Evolutionary conservation across 2,888 invertebrate genomes (phyloP).

Genomic region (Drosophila quinaria): DNA sequence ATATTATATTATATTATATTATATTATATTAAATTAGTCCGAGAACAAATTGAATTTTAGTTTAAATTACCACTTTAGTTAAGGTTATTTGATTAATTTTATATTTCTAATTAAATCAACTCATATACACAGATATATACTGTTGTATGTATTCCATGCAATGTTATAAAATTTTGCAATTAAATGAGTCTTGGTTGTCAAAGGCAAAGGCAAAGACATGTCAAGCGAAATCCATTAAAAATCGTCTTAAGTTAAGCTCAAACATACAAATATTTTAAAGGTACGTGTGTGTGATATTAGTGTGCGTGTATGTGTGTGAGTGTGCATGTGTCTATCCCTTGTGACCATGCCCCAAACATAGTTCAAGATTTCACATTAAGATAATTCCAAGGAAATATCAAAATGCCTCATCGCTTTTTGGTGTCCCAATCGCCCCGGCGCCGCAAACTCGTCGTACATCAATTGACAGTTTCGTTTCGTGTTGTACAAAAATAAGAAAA

Average conservation of each 20-base stretch:
- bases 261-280: slow-evolving; percentile 6
- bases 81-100: not conserved
- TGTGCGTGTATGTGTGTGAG: slow-evolving; percentile 18
- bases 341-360: slow-evolving; percentile 77
- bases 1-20: no score
- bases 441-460: slow-evolving; percentile 62
- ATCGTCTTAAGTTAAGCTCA: slow-evolving; percentile 61
- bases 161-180: slow-evolving; percentile 76
- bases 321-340: slow-evolving; percentile 58
- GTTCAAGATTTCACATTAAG: slow-evolving; percentile 79
- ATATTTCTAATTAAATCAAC: not conserved
- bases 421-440: slow-evolving; percentile 56
- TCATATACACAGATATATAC: not conserved
- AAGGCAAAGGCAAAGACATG: slow-evolving; percentile 48
- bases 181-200: slow-evolving; percentile 66
- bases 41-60: not conserved
- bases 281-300: slow-evolving; percentile 12
- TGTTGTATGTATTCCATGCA: slow-evolving; percentile 7
- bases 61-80: not conserved
- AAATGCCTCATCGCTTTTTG: slow-evolving; percentile 43
- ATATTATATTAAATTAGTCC: no score
- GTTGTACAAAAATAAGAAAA: slow-evolving; percentile 52
- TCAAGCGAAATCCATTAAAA: slow-evolving; percentile 77
- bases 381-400: slow-evolving; percentile 78
- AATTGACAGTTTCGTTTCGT: slow-evolving; percentile 79